These are phyloP conservation scores for Caligus rogercresseyi DNA, from an alignment of 1,140 invertebrate genomes.

Conservation along the genomic window DNA sequence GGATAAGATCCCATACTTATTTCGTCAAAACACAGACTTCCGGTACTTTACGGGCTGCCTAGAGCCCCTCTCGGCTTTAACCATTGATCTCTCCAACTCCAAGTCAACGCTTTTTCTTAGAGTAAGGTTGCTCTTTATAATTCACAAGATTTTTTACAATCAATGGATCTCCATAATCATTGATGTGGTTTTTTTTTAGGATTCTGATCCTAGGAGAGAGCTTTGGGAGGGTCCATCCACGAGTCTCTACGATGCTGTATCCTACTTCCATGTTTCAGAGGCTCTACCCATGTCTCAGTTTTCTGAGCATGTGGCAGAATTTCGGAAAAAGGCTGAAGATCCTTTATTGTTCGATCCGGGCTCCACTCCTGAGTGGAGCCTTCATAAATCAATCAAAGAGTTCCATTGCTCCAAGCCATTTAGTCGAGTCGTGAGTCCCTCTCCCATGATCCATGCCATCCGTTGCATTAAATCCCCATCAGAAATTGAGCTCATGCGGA, in stretches of 20 bases:
- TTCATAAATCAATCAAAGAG: constrained; percentile 35
- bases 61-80: constrained; percentile 30
- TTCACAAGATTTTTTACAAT: too few relatives aligned
- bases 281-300: constrained; percentile 42
- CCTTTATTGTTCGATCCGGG: constrained; percentile 34
- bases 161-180: neutral
- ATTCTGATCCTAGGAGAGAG: constrained; percentile 48
- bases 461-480: constrained; percentile 64
- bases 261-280: constrained; percentile 57
- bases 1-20: constrained; percentile 32
- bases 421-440: constrained; percentile 34
- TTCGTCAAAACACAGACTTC: constrained; percentile 35
- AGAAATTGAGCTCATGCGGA: constrained; percentile 66
- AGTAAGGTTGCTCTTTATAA: too few relatives aligned
- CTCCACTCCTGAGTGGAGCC: constrained; percentile 36
- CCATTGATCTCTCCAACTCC: neutral
- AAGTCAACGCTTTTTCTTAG: constrained; percentile 37
- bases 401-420: constrained; percentile 25
- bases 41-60: constrained; percentile 33
- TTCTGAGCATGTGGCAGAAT: constrained; percentile 26
- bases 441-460: constrained; percentile 31
- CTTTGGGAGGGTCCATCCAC: constrained; percentile 80
- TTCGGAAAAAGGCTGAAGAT: constrained; percentile 18
- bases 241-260: constrained; percentile 36
- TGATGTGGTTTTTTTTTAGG: neutral